Percentiles rank a stretch among this genome's conserved stretches.
Conservation (phyloP, 2,797 vertebrate genomes). For the Nyctibius grandis region DNA sequence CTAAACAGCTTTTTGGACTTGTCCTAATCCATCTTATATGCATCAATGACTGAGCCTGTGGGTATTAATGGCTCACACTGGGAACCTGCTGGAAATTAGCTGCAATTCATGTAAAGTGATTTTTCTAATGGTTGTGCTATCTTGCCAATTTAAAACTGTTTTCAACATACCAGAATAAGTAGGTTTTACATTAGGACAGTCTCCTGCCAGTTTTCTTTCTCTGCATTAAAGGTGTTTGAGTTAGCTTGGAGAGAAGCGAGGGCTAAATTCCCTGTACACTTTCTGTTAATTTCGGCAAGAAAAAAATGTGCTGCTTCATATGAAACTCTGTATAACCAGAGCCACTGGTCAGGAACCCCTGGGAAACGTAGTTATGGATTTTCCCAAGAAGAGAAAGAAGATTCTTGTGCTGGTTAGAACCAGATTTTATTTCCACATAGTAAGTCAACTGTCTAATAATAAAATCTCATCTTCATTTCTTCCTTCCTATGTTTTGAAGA, state of each 20-base stretch:
- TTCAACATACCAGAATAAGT: constrained; percentile 18
- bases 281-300: constrained; percentile 1
- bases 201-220: constrained; percentile 12
- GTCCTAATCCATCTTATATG: constrained; percentile 25
- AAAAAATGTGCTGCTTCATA: neutral
- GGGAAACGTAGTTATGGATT: neutral
- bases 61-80: constrained; percentile 37
- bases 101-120: constrained; percentile 22
- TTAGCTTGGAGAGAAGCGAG: neutral
- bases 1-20: constrained; percentile 17
- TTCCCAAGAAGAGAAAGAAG: neutral
- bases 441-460: constrained; percentile 4
- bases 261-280: neutral
- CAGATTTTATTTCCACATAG: constrained; percentile 13
- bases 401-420: neutral
- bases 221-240: neutral
- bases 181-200: neutral
- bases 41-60: constrained; percentile 19
- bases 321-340: neutral
- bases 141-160: constrained; percentile 22
- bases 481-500: neutral
- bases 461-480: constrained; percentile 28
- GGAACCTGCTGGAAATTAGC: constrained; percentile 49
- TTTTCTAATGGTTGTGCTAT: constrained; percentile 46
- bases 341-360: neutral